phyloP scores from a whole-genome alignment of 2,113 vertebrate species.

The Oxyruncus cristatus region DNA sequence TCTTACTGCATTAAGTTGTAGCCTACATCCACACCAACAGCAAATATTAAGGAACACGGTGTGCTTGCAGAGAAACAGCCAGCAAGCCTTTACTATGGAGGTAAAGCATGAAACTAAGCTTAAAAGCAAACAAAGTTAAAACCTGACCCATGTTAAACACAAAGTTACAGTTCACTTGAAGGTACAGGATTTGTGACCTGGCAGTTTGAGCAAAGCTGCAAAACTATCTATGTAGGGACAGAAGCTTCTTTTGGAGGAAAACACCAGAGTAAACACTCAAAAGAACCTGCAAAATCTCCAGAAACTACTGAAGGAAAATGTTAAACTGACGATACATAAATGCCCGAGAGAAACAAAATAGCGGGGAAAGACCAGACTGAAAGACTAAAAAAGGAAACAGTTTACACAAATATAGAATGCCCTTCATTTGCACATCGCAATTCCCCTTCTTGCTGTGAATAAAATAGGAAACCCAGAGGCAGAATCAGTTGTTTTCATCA shows the following conservation, averaged over 20 bases:
- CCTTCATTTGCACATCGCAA: neutral
- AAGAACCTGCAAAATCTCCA: neutral
- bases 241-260: neutral
- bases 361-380: neutral
- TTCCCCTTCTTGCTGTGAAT: neutral
- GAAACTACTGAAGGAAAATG: neutral
- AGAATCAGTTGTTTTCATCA: neutral
- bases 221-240: neutral
- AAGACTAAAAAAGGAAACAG: neutral
- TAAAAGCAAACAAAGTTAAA: neutral
- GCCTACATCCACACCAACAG: neutral
- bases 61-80: neutral
- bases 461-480: neutral
- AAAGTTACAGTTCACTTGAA: neutral
- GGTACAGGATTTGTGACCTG: neutral
- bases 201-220: neutral
- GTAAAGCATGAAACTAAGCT: neutral
- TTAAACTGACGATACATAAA: neutral
- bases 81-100: neutral
- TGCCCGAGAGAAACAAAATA: neutral
- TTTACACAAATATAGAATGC: neutral
- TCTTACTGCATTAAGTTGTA: neutral
- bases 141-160: neutral
- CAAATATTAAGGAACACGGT: neutral
- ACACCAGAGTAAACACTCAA: neutral